Conservation (phyloP, 2,113 vertebrate genomes). For the Eulemur rufifrons region DNA sequence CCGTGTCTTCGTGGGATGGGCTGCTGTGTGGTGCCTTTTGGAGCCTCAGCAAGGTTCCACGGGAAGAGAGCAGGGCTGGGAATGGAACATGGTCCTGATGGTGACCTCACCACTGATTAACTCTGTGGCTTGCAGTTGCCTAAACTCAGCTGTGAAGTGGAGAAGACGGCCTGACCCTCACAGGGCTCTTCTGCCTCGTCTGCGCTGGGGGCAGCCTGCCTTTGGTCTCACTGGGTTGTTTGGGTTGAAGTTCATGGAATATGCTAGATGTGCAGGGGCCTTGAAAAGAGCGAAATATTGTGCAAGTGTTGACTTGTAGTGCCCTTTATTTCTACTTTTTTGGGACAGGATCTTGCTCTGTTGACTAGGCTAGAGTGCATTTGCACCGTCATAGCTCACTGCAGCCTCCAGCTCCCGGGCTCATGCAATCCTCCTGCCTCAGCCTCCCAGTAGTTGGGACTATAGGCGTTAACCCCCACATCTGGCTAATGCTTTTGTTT, state of each 20-base stretch:
- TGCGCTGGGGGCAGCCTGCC: not conserved
- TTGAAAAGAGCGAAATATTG: not conserved
- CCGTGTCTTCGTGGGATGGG: not conserved
- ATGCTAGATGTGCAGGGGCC: not conserved
- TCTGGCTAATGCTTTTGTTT: too few species aligned
- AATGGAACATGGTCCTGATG: not conserved
- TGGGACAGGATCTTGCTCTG: too few species aligned
- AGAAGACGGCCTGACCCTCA: accelerated
- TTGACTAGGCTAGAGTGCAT: too few species aligned
- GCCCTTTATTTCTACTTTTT: not conserved
- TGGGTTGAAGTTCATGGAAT: not conserved
- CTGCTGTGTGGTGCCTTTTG: not conserved
- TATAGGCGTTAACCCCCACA: too few species aligned
- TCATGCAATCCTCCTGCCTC: too few species aligned
- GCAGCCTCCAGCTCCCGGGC: too few species aligned
- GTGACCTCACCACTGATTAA: not conserved
- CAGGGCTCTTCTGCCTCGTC: not conserved
- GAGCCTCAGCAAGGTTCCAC: not conserved
- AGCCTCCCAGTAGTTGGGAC: too few species aligned
- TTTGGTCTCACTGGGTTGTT: not conserved
- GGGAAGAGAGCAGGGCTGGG: not conserved
- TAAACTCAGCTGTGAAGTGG: not conserved
- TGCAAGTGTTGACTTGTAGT: not conserved
- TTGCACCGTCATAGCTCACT: too few species aligned
- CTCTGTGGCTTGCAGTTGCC: not conserved